phyloP scores from a whole-genome alignment of 2,888 invertebrate species.

The Apamea epomidion region DNA sequence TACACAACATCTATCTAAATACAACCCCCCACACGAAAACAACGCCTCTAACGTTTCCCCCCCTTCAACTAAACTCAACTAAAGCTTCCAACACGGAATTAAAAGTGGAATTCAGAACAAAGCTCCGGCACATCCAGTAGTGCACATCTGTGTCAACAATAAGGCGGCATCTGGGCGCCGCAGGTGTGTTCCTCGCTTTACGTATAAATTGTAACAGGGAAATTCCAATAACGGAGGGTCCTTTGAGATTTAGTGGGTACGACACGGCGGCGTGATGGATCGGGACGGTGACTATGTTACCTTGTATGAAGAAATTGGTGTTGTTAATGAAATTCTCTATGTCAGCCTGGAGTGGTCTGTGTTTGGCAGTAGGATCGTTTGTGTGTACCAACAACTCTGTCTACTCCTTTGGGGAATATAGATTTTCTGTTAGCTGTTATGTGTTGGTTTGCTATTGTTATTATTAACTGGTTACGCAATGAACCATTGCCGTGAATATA shows the following conservation, averaged over 20 bases:
- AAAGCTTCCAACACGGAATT: constrained; percentile 2
- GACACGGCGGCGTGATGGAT: constrained; percentile 55
- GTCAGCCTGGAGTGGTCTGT: not conserved
- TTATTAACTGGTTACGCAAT: not conserved
- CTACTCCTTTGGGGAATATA: too few relatives aligned
- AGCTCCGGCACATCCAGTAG: constrained; percentile 52
- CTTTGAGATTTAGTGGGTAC: constrained; percentile 61
- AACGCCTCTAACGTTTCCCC: not conserved
- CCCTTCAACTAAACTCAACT: not conserved
- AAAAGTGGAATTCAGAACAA: constrained; percentile 32
- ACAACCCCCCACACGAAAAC: not conserved
- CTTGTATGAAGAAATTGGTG: not conserved
- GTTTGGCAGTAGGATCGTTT: not conserved
- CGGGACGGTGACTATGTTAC: not conserved
- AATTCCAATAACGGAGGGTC: constrained; percentile 69
- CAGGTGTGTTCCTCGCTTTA: constrained; percentile 68
- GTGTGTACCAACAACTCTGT: not conserved
- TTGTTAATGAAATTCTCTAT: not conserved
- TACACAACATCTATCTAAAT: not conserved
- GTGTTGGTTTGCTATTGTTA: not conserved
- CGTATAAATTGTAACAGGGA: constrained; percentile 71
- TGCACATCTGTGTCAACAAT: constrained; percentile 68
- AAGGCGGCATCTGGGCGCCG: constrained; percentile 66
- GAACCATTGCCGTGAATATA: not conserved
- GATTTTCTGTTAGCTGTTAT: not conserved